Evolutionary conservation across 2,888 invertebrate genomes (phyloP).

Genomic region (Ormyrus rosae): DNA sequence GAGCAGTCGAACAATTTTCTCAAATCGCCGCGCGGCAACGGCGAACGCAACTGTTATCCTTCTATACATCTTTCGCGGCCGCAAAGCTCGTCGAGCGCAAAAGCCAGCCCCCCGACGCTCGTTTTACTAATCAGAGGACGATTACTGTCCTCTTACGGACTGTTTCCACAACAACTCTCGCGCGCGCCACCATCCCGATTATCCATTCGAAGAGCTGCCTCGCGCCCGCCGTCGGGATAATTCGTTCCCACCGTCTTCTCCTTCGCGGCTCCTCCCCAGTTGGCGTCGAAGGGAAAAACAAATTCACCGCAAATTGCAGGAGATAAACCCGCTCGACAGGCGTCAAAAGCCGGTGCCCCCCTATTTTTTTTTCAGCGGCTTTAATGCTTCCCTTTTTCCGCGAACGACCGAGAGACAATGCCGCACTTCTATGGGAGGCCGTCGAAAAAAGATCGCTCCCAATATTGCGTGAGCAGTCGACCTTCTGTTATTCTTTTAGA

Average conservation of each 20-base stretch:
- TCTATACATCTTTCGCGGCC: not conserved
- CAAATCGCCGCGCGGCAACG: not conserved
- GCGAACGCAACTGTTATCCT: not conserved
- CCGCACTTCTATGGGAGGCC: not conserved
- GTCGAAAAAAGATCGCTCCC: conserved; percentile 11
- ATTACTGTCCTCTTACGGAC: conserved; percentile 66
- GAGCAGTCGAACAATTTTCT: conserved; percentile 41
- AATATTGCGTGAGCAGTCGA: conserved; percentile 6
- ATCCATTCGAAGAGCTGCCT: not conserved
- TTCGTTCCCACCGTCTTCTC: conserved; percentile 47
- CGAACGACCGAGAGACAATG: not conserved
- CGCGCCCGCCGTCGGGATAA: conserved; percentile 8
- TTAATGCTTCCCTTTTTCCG: conserved; percentile 19
- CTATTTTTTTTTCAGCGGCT: conserved; percentile 34
- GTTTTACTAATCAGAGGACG: conserved; percentile 65
- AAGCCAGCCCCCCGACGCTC: conserved; percentile 45
- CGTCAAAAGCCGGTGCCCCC: conserved; percentile 7
- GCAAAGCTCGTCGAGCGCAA: conserved; percentile 8
- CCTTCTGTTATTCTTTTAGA: conserved; percentile 3
- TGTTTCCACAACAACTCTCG: not conserved
- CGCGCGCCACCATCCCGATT: conserved; percentile 7
- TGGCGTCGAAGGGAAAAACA: conserved; percentile 10
- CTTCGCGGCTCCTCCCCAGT: conserved; percentile 30
- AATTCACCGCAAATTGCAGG: conserved; percentile 14
- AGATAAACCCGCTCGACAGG: not conserved